Base-by-base conservation (phyloP, 2,888 invertebrate species). In the Rhagonycha lutea region DNA sequence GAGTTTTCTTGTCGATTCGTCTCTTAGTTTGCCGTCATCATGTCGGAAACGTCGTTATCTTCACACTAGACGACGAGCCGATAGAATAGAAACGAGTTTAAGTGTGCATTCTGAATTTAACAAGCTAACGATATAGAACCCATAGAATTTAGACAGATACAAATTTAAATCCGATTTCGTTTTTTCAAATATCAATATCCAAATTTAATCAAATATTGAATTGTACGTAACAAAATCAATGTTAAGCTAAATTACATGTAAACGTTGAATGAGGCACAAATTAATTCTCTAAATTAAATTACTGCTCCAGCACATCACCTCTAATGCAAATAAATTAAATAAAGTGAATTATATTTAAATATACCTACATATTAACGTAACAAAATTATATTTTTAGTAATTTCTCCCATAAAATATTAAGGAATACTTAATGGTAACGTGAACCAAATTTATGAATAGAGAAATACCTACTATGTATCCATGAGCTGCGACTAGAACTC, bases 21-120 rank as follows among this genome's bases (percentile, higher is more conserved):
- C 87, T 86, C 84, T 85, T 86, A 86, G 85, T 85, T 85, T 85
- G 83, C 84, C 84, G 85, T 86, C 86, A 84, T 86, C 86, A 84
- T 86, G 86, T 86, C 85, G 85, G 83, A 85, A 87, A 87, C 83
- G 86, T 87, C 85, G 87, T 87, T 87, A 87, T 87, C 86, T 85
- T 86, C 84, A 84, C 86, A 84, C 86, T 85, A 85, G 83, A 84
- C 82, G 83, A 82, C 84, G 83, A 85, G 84, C 81, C 83, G 82
- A 80, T 81, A 81, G 85, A 86, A 86, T 86, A 83, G 84, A 79
- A 84, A 83, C 82, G 80, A 83, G 83, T 82, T 81, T 81, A 80
- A 83, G 80, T 77, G 78, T 78, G 76, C 76, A 78, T 78, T 78
- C 72, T 65, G 72, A 76, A 74, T 76, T 76, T 74, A 74, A 70